Percentiles rank a stretch among this genome's conserved stretches.
These are phyloP conservation scores for Leptinotarsa juncta DNA, from an alignment of 2,888 invertebrate genomes.

Conservation along the genomic window DNA sequence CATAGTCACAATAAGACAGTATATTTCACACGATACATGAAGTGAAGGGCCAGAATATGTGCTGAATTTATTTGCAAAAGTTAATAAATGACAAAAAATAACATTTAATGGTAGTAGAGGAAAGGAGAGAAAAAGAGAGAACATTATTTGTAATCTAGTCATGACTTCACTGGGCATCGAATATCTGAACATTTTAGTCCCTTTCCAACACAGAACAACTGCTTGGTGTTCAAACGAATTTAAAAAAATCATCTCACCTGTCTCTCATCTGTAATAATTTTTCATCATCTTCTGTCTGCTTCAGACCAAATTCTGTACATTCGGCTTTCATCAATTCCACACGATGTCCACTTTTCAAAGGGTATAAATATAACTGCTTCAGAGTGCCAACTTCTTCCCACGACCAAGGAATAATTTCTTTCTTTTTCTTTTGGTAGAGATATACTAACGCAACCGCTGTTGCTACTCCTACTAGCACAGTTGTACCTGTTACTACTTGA, in stretches of 20 bases:
- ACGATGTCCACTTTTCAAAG: slow-evolving; percentile 62
- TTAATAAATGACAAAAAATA: no score
- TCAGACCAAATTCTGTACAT: slow-evolving; percentile 58
- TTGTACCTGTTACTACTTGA: slow-evolving; percentile 38
- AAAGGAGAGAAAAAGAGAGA: no score
- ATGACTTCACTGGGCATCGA: no score
- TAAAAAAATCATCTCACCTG: slow-evolving; percentile 44
- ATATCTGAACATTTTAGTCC: no score
- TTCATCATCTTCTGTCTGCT: slow-evolving; percentile 52
- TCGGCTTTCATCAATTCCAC: slow-evolving; percentile 58
- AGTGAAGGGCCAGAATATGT: no score
- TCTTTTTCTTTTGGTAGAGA: slow-evolving; percentile 50
- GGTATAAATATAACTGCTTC: slow-evolving; percentile 60
- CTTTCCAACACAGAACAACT: no score
- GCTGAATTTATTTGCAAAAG: no score
- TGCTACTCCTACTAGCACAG: slow-evolving; percentile 47
- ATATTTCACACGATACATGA: no score
- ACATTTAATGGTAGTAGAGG: no score
- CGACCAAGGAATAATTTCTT: slow-evolving; percentile 54
- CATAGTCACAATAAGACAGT: no score
- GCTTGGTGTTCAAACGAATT: no score
- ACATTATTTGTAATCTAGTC: no score
- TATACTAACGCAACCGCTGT: slow-evolving; percentile 49
- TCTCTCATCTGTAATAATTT: slow-evolving; percentile 55
- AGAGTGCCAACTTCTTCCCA: slow-evolving; percentile 61